Evolutionary conservation across 64 coral and sea anemone genomes (phyloP).

Genomic region (Trachythela sp.): DNA sequence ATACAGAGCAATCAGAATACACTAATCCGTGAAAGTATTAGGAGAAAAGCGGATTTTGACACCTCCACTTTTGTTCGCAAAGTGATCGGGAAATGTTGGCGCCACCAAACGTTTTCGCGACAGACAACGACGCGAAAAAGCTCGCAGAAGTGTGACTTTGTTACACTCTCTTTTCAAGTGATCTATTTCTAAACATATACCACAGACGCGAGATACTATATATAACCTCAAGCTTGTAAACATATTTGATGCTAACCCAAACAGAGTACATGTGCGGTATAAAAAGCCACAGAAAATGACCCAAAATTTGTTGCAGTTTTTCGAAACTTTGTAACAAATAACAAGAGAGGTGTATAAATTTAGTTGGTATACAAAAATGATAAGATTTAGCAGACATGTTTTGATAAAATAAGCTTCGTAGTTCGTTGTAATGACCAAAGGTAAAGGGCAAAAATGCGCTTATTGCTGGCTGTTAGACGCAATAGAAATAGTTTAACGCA

Average conservation of each 20-base stretch:
- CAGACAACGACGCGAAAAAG: neutral
- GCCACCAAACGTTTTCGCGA: neutral
- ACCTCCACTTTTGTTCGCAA: slow-evolving; percentile 24
- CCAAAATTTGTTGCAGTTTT: neutral
- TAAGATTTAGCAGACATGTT: neutral
- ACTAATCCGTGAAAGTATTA: slow-evolving; percentile 29
- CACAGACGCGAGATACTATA: neutral
- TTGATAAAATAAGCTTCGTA: neutral
- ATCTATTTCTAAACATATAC: neutral
- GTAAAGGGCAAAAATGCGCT: neutral
- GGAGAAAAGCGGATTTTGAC: slow-evolving; percentile 25
- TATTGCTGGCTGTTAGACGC: neutral
- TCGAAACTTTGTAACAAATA: neutral
- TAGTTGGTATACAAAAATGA: neutral
- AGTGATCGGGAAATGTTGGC: slow-evolving; percentile 17
- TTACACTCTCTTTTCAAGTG: neutral
- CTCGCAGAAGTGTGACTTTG: neutral
- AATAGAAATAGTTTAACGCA: neutral
- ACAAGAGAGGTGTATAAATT: neutral
- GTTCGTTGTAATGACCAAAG: neutral
- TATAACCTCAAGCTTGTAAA: neutral
- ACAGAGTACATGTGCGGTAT: neutral
- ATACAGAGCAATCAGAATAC: slow-evolving; percentile 1
- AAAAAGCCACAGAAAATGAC: neutral
- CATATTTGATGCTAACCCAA: neutral